Base-by-base conservation (phyloP, 2,888 invertebrate genomes). In the Diabrotica balteata region DNA sequence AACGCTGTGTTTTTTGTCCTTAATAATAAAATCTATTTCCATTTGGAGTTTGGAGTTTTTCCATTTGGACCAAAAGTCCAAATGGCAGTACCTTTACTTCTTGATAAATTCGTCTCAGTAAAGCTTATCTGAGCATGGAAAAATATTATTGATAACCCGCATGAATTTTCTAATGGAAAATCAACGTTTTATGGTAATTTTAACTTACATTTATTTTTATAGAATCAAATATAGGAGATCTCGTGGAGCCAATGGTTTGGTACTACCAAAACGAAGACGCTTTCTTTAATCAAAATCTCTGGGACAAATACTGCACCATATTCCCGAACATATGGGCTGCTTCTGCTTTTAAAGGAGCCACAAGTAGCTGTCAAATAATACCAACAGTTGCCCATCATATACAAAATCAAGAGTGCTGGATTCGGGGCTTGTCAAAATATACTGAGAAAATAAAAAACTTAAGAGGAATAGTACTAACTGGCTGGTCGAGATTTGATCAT, bases 301-400 rank as follows among this genome's bases (percentile, higher is more conserved):
- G 91, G 91, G 87, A 87, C 47, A 89, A 87, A 62, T 93, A 93
- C 76, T 84, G 87, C 7, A 83, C 84, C 64, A 82, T 91, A 44
- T 96, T 96, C 80, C 86, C 88, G 0, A 86, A 87, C 57, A 82
- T 95, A 17, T 94, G 95, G 93, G 88, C 88, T 0, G 95, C 91
- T 0, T 91, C 92, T 44, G 94, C 95, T 0, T 96, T 90, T 80
- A 96, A 96, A 85, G 96, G 96, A 1, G 94, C 95, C 0, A 93
- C 93, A 68, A 93, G 94, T 0, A 89, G 91, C 63, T 87, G 88
- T 75, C 90, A 91, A 86, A 79, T 86, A 68, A 79, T 92, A 63
- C 91, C 93, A 0, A 86, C 90, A 9, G 87, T 90, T 61, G 85
- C 85, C 42, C 89, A 92, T 70, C 94, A 95, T 78, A 84, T 91